These are phyloP conservation scores for Carlito syrichta DNA, from an alignment of 2,113 vertebrate species.

Conservation along the genomic window DNA sequence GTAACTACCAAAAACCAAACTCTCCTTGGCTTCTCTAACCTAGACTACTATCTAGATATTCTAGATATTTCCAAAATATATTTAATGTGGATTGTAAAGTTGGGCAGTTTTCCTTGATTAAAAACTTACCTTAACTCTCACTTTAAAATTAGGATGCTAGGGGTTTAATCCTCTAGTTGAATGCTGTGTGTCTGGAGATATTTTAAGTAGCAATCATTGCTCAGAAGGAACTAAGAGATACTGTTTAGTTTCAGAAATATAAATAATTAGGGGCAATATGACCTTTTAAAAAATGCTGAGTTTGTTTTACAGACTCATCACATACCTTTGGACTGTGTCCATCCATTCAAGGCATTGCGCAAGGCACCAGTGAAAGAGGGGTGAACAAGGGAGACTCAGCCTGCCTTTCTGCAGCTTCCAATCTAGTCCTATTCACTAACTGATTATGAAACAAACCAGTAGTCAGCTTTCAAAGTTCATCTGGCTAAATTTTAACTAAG, in stretches of 20 bases:
- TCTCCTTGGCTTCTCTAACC: background rate
- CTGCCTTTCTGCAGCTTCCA: constrained; percentile 1
- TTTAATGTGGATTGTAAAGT: background rate
- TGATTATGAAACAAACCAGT: background rate
- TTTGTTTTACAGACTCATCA: background rate
- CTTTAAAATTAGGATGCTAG: constrained; percentile 35
- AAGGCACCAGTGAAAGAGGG: background rate
- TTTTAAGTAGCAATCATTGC: background rate
- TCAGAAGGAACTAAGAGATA: constrained; percentile 21
- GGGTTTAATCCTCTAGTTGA: background rate
- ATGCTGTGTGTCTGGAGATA: background rate
- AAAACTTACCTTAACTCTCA: background rate
- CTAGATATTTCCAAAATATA: constrained; percentile 30
- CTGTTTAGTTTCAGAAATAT: background rate
- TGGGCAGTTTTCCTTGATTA: background rate
- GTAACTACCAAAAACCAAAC: constrained; percentile 23
- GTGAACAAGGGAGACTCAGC: background rate
- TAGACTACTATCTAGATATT: background rate
- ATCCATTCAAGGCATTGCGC: background rate
- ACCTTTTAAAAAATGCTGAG: constrained; percentile 30
- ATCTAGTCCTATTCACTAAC: background rate
- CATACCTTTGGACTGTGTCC: background rate
- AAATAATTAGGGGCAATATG: background rate
- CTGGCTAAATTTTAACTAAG: constrained; percentile 48
- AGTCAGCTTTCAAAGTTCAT: background rate